Conservation (phyloP, 2,888 invertebrate species). For the Cantharis flavilabris region DNA sequence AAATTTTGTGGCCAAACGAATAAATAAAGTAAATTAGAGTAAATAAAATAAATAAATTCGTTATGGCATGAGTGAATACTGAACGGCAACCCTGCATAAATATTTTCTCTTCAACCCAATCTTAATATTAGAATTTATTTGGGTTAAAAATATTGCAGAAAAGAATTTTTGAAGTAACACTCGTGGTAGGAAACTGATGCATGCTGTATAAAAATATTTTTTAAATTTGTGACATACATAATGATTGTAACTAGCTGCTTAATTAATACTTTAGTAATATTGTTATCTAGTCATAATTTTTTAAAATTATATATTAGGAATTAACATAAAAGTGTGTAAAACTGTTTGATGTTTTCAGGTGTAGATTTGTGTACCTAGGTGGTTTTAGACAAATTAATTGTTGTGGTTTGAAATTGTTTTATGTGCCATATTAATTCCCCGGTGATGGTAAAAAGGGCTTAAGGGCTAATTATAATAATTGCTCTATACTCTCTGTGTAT, state of each 20-base stretch:
- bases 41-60: background rate
- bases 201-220: background rate
- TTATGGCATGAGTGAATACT: background rate
- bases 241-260: background rate
- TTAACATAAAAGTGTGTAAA: background rate
- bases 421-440: background rate
- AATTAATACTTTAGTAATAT: background rate
- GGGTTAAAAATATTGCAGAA: background rate
- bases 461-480: no score
- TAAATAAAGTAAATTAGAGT: background rate
- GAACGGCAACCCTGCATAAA: background rate
- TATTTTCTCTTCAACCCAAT: background rate
- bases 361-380: background rate
- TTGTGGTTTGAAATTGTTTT: background rate
- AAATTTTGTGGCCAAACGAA: background rate
- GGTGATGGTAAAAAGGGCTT: no score
- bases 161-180: background rate
- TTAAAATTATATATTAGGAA: background rate
- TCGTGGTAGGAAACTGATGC: background rate
- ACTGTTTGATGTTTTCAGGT: background rate
- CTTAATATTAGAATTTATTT: background rate
- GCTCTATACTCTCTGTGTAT: no score
- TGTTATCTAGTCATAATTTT: background rate
- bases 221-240: background rate
- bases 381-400: background rate